phyloP scores from a whole-genome alignment of 2,113 vertebrate species.

The Stigmatopora nigra region DNA sequence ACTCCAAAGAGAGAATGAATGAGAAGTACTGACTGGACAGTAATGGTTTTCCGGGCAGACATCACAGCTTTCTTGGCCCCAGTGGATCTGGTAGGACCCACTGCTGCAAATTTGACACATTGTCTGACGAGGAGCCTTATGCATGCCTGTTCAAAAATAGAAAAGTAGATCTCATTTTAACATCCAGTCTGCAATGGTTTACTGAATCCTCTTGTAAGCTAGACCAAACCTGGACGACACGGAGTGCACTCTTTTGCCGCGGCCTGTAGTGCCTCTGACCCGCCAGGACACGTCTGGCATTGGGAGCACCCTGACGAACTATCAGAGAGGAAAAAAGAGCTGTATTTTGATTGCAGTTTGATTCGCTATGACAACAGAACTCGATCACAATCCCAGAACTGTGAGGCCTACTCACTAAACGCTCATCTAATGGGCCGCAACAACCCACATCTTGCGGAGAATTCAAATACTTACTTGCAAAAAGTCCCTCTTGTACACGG shows the following conservation, averaged over 20 bases:
- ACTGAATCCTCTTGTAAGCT: not conserved
- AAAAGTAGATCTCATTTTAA: not conserved
- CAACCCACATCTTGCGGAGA: not conserved
- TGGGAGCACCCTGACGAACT: slow-evolving; percentile 69
- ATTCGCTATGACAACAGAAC: not conserved
- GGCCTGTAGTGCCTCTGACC: slow-evolving; percentile 66
- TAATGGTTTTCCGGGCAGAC: slow-evolving; percentile 80
- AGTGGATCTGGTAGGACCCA: slow-evolving; percentile 74
- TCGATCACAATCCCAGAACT: no score
- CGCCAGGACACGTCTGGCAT: slow-evolving; percentile 70
- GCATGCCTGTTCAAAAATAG: slow-evolving; percentile 68
- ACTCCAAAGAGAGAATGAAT: not conserved
- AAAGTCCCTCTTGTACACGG: slow-evolving; percentile 72
- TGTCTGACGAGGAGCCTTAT: slow-evolving; percentile 65
- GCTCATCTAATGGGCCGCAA: no score
- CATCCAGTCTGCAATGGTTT: not conserved
- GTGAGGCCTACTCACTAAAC: no score
- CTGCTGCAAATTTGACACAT: slow-evolving; percentile 72
- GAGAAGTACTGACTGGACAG: slow-evolving; percentile 76
- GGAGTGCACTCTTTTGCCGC: slow-evolving; percentile 62
- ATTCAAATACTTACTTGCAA: slow-evolving; percentile 77
- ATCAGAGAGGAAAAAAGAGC: not conserved
- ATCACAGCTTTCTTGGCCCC: slow-evolving; percentile 75
- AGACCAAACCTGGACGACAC: slow-evolving; percentile 71
- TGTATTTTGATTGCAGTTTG: not conserved